Base-by-base conservation (phyloP, 2,888 invertebrate genomes). In the Acheta domesticus region DNA sequence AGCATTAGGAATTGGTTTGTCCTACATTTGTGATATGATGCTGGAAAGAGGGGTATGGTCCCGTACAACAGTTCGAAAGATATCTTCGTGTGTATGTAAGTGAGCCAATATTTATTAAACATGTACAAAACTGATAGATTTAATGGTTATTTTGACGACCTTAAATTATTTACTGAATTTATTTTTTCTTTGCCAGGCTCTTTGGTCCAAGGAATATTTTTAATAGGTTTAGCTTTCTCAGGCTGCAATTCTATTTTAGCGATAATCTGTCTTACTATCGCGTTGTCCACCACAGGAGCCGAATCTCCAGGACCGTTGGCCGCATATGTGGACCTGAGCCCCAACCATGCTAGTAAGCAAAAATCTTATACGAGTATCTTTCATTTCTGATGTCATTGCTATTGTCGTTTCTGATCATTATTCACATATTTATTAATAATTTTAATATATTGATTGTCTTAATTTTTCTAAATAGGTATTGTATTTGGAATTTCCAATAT, bases 231-330 rank as follows among this genome's bases (percentile, higher is more conserved):
- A 79, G 91, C 91, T 0, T 90, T 89, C 83, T 91, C 91, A 49
- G 92, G 92, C 0, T 92, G 92, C 83, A 88, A 92, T 84, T 87
- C 90, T 8, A 86, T 85, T 1, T 86, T 89, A 3, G 92, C 92
- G 0, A 89, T 92, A 75, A 84, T 90, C 3, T 89, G 91, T 82
- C 87, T 93, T 81, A 90, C 91, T 74, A 82, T 89, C n/a, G 92
- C 92, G 0, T 90, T 91, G 1, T 90, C 90, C 74, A 87, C 91
- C 12, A 91, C 91, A 84, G 93, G 93, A 0, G 91, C 92, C 0
- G 90, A 91, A 2, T 91, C 92, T 0, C 90, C 92, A 0, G 92
- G 93, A 0, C 90, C 91, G 1, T 86, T 92, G 49, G 91, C 93
- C 4, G 90, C 89, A 78, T 88, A 92, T 80, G 91, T 93, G 12